Evolutionary conservation across 2,113 vertebrate species (phyloP), one percentile per base, ranked within the genome.

Genomic region (Prinia subflava): DNA sequence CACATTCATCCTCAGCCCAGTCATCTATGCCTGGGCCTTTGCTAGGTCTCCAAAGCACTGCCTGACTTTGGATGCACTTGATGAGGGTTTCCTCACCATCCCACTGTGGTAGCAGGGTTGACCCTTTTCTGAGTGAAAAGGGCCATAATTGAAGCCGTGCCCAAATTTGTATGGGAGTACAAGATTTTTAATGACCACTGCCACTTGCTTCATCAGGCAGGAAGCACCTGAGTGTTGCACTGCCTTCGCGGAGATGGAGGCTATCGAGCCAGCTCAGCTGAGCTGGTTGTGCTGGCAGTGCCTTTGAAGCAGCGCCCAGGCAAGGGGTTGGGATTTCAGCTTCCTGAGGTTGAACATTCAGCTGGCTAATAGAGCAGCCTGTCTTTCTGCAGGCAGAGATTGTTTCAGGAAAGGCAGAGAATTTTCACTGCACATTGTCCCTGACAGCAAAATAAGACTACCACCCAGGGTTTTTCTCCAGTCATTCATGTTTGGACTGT

Each of bases 41-140:
- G 25, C 33, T 57, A 53, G 12, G 30, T 89, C 35, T 65, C 37
- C 50, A 15, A n/a, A 68, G 57, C 1, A 2, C 53, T 39, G 56
- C 0, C 0, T 68, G 69, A 46, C 56, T 91, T 83, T 4, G 17
- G 35, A 42, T 63, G 33, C 0, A 0, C 56, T 78, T 31, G 47
- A 60, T 56, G 68, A 55, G 55, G 50, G 21, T 39, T 85, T 84
- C 46, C 50, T 89, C 55, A 7, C 31, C 30, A 25, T 63, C 33
- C 35, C 0, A 0, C 31, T 83, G 25, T 9, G 15, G 2, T 22
- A 57, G 65, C 42, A 64, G 31, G 53, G 49, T 28, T 41, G 28
- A 42, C 30, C 21, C 25, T 74, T 89, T 47, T 11, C 8, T 8
- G 33, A 55, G 33, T 39, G 37, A n/a, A 65, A 81, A 71, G 33